phyloP scores from a whole-genome alignment of 2,797 vertebrate genomes.

The Catamblyrhynchus diadema region DNA sequence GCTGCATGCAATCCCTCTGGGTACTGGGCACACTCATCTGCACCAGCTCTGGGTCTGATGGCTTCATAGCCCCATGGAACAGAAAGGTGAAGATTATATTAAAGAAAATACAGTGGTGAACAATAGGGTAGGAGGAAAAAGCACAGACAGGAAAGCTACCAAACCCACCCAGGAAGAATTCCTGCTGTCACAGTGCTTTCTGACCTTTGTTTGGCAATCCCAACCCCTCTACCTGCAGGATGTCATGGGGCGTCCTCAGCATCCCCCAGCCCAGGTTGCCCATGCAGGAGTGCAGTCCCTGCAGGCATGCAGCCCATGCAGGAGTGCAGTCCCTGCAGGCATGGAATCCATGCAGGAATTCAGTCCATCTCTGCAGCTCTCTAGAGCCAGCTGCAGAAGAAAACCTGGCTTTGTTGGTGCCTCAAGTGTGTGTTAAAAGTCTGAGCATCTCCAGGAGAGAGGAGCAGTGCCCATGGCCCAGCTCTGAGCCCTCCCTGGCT shows the following conservation, averaged over 20 bases:
- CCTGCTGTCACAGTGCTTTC: neutral
- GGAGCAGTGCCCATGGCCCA: fast-evolving
- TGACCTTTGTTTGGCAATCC: neutral
- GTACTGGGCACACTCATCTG: fast-evolving
- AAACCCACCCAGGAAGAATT: neutral
- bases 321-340: neutral
- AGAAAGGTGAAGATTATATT: neutral
- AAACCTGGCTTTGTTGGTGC: neutral
- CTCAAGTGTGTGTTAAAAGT: neutral
- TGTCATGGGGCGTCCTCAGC: neutral
- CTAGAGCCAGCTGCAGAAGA: neutral
- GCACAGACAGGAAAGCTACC: neutral
- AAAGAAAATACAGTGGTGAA: neutral
- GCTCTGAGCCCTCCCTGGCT: neutral
- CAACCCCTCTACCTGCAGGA: neutral
- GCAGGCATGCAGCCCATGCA: too few relatives aligned
- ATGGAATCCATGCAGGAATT: too few relatives aligned
- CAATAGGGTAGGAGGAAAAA: neutral
- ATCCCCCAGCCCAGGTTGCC: neutral
- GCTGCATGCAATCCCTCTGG: fast-evolving
- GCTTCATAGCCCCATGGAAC: neutral
- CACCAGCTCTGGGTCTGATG: neutral
- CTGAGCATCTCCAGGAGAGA: neutral
- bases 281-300: too few relatives aligned
- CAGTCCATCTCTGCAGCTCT: neutral